Evolutionary conservation across 1,140 invertebrate genomes (phyloP).

Genomic region (Oedothorax gibbosus): DNA sequence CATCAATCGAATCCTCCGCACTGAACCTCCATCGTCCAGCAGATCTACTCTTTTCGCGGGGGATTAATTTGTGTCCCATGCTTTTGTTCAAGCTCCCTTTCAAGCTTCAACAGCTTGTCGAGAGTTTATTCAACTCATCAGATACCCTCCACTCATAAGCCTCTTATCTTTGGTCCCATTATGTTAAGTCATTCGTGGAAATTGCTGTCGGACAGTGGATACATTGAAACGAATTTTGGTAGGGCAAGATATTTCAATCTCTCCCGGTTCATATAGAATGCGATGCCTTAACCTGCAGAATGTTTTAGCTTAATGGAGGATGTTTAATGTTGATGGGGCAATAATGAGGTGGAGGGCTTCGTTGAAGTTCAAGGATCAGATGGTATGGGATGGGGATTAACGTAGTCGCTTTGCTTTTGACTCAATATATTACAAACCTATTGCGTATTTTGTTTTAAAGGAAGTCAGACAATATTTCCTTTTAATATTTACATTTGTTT

Average conservation of each 20-base stretch:
- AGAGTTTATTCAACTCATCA: conserved; percentile 35
- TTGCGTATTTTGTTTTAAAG: too few relatives aligned
- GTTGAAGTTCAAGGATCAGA: conserved; percentile 3
- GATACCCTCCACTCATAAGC: conserved; percentile 21
- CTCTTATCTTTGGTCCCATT: not conserved
- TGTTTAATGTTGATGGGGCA: not conserved
- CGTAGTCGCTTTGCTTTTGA: conserved; percentile 15
- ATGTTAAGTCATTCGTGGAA: conserved; percentile 30
- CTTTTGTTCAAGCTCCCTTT: conserved; percentile 28
- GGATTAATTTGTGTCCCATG: conserved; percentile 52
- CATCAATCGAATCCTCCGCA: too few relatives aligned
- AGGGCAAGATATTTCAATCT: not conserved
- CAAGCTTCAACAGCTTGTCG: conserved; percentile 22
- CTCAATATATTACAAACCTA: not conserved
- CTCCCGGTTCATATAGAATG: not conserved
- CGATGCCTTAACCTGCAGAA: conserved; percentile 2
- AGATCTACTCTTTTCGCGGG: conserved; percentile 37
- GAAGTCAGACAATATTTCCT: too few relatives aligned
- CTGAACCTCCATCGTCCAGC: not conserved
- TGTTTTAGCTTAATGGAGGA: conserved; percentile 12
- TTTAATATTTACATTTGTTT: too few relatives aligned
- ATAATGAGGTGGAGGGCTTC: not conserved
- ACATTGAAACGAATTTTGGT: not conserved
- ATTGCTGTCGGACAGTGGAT: conserved; percentile 10
- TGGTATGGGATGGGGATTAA: conserved; percentile 15